phyloP scores from a whole-genome alignment of 2,797 vertebrate species.

The Rhabdophis nuchalis region DNA sequence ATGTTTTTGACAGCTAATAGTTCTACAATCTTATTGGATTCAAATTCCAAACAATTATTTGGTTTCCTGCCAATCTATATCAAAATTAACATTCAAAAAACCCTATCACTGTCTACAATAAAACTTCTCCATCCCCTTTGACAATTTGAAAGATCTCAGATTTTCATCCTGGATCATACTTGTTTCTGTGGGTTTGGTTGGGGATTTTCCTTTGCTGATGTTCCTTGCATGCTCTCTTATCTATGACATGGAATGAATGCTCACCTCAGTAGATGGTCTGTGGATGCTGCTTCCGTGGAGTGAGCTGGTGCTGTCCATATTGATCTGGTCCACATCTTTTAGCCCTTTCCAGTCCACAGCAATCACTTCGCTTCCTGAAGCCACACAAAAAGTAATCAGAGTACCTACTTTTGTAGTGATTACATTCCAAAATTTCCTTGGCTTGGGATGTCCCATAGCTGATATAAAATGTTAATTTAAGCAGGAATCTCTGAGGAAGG shows the following conservation, averaged over 20 bases:
- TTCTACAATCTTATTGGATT: constrained; percentile 21
- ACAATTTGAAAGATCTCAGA: neutral
- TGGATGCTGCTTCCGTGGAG: constrained; percentile 76
- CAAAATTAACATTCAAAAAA: neutral
- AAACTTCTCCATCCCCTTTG: neutral
- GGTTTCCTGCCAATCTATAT: neutral
- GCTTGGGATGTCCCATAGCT: neutral
- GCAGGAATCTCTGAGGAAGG: neutral
- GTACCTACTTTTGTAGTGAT: neutral
- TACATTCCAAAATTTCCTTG: neutral
- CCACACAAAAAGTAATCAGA: constrained; percentile 34
- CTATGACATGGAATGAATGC: neutral
- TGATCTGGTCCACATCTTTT: constrained; percentile 96
- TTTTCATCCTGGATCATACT: neutral
- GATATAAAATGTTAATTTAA: neutral
- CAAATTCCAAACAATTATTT: neutral
- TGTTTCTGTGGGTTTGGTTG: neutral
- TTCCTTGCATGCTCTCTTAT: neutral
- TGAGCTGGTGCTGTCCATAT: constrained; percentile 81
- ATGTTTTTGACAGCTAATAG: constrained; percentile 12
- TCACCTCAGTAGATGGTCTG: constrained; percentile 72
- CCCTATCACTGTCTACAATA: neutral
- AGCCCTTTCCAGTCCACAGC: constrained; percentile 92
- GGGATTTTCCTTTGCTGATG: neutral
- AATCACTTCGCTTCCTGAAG: constrained; percentile 86